Percentiles rank a stretch among this genome's conserved stretches.
Evolutionary conservation across 2,113 vertebrate genomes (phyloP).

Genomic region (Entelurus aequoreus): DNA sequence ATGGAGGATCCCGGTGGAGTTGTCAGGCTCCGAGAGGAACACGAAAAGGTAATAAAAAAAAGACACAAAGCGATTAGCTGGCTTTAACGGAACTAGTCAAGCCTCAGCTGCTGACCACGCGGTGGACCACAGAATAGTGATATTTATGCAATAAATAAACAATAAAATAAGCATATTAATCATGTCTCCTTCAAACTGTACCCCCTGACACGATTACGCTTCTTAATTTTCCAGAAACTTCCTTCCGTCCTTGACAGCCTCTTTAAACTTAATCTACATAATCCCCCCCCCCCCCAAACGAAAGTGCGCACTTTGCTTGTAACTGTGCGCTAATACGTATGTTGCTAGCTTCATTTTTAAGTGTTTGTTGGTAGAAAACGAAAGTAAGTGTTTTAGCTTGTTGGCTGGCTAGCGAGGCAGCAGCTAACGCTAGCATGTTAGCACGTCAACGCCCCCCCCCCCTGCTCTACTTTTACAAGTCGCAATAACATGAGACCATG

Average conservation of each 20-base stretch:
- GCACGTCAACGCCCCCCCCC: background rate
- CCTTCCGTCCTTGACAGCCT: background rate
- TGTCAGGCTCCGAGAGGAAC: slow-evolving; percentile 79
- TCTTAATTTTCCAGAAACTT: slow-evolving; percentile 45
- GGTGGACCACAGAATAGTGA: slow-evolving; percentile 9
- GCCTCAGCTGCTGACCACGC: slow-evolving; percentile 28
- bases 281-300: background rate
- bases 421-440: background rate
- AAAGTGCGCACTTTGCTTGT: background rate
- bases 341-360: background rate
- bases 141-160: background rate
- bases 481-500: background rate
- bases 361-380: background rate
- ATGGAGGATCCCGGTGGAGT: slow-evolving; percentile 58
- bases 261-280: background rate
- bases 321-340: too few relatives aligned
- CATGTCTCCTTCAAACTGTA: background rate
- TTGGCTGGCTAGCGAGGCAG: background rate
- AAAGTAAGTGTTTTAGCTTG: background rate
- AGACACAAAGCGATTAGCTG: background rate
- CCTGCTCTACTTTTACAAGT: background rate
- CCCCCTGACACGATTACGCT: background rate
- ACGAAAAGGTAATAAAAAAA: slow-evolving; percentile 78
- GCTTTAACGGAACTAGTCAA: slow-evolving; percentile 4
- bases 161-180: rapidly evolving